Conservation (phyloP, 2,797 vertebrate species). For the Pangasius sanitwongsei region DNA sequence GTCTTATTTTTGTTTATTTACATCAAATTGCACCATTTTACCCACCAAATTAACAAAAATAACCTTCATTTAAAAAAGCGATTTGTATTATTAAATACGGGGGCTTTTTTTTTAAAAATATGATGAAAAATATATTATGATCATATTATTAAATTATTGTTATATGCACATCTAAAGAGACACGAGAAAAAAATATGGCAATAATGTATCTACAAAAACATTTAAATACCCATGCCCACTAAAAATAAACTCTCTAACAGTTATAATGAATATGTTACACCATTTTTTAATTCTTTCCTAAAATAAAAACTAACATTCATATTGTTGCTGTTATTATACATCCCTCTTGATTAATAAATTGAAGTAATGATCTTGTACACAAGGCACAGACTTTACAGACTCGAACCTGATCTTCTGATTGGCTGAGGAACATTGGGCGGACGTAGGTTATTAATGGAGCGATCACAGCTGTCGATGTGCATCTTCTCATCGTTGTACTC, state of each 20-base stretch:
- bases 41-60: neutral
- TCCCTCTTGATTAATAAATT: neutral
- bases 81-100: neutral
- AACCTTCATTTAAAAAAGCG: neutral
- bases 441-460: neutral
- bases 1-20: neutral
- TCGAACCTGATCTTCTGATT: neutral
- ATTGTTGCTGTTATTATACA: neutral
- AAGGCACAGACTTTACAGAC: neutral
- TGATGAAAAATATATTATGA: neutral
- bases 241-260: neutral
- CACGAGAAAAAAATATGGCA: constrained; percentile 54
- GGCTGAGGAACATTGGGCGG: neutral
- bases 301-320: neutral
- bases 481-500: neutral
- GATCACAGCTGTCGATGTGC: neutral
- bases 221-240: constrained; percentile 70
- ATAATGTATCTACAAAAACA: constrained; percentile 59
- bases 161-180: constrained; percentile 23
- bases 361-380: neutral
- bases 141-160: neutral
- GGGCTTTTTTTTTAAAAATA: too few relatives aligned
- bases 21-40: neutral
- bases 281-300: neutral
- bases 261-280: neutral